Conservation (phyloP, 2,888 invertebrate species). For the Andrena trimmerana region DNA sequence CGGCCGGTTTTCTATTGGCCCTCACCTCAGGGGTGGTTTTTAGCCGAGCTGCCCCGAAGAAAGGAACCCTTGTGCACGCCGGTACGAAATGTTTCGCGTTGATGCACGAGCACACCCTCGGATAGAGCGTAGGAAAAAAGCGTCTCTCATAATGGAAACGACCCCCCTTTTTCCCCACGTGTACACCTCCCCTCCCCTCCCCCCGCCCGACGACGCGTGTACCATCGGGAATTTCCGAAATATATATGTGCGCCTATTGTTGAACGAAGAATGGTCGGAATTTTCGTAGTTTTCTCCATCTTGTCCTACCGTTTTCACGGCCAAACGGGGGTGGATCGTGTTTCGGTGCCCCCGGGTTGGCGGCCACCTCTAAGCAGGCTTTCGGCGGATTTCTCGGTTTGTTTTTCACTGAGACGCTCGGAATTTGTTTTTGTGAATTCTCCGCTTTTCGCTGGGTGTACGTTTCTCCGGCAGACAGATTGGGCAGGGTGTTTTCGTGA, state of each 20-base stretch:
- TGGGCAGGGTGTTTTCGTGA: neutral
- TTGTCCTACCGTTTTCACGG: constrained; percentile 70
- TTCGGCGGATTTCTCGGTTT: neutral
- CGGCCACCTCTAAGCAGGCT: neutral
- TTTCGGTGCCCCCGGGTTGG: constrained; percentile 46
- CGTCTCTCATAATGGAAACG: constrained; percentile 81
- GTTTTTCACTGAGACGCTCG: constrained; percentile 13
- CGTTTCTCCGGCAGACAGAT: neutral
- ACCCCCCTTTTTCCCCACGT: constrained; percentile 32
- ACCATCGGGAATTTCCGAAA: constrained; percentile 82
- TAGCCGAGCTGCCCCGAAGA: constrained; percentile 80
- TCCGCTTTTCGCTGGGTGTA: neutral
- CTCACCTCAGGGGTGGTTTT: constrained; percentile 83
- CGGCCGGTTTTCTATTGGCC: constrained; percentile 80
- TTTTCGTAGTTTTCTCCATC: constrained; percentile 76
- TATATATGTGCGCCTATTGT: constrained; percentile 79
- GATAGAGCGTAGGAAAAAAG: constrained; percentile 52
- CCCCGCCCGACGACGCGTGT: constrained; percentile 53
- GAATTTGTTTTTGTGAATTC: constrained; percentile 19
- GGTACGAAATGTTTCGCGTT: constrained; percentile 65
- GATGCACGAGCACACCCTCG: constrained; percentile 73
- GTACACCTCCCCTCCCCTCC: neutral
- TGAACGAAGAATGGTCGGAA: constrained; percentile 75
- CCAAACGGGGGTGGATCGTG: constrained; percentile 63
- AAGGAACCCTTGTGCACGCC: constrained; percentile 74